Percentiles rank a stretch among this genome's conserved stretches.
These are phyloP conservation scores for Palythoa caribaeorum DNA, from an alignment of 92 coral and sea anemone species.

Conservation along the genomic window DNA sequence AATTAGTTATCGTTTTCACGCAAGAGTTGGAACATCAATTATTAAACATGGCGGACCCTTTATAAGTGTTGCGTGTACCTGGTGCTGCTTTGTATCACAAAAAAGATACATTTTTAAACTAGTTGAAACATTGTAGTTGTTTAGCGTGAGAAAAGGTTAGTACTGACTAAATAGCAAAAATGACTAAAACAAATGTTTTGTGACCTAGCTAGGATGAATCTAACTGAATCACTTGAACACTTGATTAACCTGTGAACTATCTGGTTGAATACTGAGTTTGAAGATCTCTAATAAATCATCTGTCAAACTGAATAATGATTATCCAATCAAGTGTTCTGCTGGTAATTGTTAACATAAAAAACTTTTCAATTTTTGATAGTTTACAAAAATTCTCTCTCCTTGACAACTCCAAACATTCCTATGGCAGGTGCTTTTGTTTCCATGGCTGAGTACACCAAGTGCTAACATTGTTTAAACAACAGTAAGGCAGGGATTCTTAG, in stretches of 20 bases:
- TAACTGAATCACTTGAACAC: slow-evolving; percentile 11
- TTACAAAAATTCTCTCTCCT: slow-evolving; percentile 25
- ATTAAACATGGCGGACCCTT: slow-evolving; percentile 23
- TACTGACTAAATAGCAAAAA: not conserved
- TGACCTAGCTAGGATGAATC: not conserved
- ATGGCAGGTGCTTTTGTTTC: slow-evolving; percentile 36
- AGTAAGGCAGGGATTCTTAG: slow-evolving; percentile 16
- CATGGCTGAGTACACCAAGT: slow-evolving; percentile 35
- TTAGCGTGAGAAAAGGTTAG: not conserved
- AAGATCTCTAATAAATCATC: slow-evolving; percentile 25
- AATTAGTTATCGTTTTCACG: slow-evolving; percentile 27
- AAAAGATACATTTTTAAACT: slow-evolving; percentile 36
- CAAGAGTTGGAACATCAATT: not conserved
- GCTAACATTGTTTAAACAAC: slow-evolving; percentile 24
- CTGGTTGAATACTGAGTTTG: slow-evolving; percentile 20
- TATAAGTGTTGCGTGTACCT: not conserved
- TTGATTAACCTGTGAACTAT: not conserved
- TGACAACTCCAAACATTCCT: slow-evolving; percentile 30
- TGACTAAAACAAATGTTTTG: not conserved
- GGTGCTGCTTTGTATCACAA: not conserved
- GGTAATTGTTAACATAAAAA: not conserved
- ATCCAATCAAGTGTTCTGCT: slow-evolving; percentile 29
- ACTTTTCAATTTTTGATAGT: slow-evolving; percentile 43
- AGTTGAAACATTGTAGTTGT: not conserved
- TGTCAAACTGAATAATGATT: not conserved